Percentiles rank a stretch among this genome's conserved stretches.
These are phyloP conservation scores for Ptilorrhoa leucosticta DNA, from an alignment of 2,113 vertebrate species.

Conservation along the genomic window DNA sequence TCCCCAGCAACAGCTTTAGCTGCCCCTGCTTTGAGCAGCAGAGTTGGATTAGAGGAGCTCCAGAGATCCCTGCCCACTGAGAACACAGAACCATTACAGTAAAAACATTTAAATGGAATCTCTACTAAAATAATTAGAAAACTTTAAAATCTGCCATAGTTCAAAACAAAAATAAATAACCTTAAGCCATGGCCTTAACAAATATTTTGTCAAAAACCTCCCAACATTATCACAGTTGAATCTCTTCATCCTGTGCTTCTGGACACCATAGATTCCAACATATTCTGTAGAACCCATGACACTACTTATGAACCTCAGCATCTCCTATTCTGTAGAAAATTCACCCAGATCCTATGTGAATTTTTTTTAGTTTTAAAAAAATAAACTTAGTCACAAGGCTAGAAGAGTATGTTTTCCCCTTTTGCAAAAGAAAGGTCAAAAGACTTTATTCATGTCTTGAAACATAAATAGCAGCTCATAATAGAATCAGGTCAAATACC, in stretches of 20 bases:
- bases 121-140: background rate
- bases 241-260: background rate
- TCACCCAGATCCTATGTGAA: background rate
- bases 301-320: background rate
- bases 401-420: background rate
- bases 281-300: background rate
- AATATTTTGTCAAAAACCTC: background rate
- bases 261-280: background rate
- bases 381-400: background rate
- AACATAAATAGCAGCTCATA: background rate
- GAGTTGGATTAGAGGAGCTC: background rate
- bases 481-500: background rate
- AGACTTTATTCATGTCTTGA: background rate
- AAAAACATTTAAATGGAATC: background rate
- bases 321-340: background rate
- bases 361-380: background rate
- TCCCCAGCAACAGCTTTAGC: background rate
- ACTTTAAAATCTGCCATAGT: background rate
- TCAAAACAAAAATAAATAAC: background rate
- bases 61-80: background rate
- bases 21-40: background rate
- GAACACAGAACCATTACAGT: background rate
- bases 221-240: background rate
- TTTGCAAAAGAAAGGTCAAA: background rate
- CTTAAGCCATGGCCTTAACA: background rate